Base-by-base conservation (phyloP, 2,113 vertebrate species). In the Cisticola juncidis region DNA sequence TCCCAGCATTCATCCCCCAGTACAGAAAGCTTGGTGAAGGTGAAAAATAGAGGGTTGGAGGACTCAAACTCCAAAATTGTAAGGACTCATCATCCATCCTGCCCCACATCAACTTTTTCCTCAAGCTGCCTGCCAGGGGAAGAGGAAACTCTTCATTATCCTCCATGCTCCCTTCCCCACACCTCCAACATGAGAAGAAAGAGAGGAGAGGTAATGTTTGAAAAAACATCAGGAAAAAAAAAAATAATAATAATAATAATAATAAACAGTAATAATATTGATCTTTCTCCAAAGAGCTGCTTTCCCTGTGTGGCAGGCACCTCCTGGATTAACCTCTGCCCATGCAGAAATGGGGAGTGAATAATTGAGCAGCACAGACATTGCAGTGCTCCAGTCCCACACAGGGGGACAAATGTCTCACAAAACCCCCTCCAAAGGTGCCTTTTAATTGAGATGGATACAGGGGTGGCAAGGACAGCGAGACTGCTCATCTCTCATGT, bases 251-350 rank as follows among this genome's bases (percentile, higher is more conserved):
- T 84, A 92, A 92, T 77, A 84, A 38, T 5, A 70, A 44, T 71
- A 90, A 38, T 84, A 92, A 92, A 38, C 5, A 70, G 38, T 71
- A 90, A 38, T 84, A 92, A 92, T 77, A 84, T 66, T 71, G 90
- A 83, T 53, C 94, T 94, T 93, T 92, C 96, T 95, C 96, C 86
- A 90, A 96, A 96, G 94, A 97, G 71, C 90, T 94, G 81, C 78
- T 94, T 95, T 95, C 81, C 83, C 91, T 69, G 74, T 92, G 90
- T 93, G 95, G 93, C 88, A 89, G 87, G 64, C 20, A 11, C 92
- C 95, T 96, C 66, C 15, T 92, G 96, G 96, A 95, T 97, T 95
- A 96, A 96, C 96, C 93, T 96, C 88, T 91, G 88, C 79, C 48
- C 84, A 70, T 86, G 94, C 90, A 96, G 96, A 81, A 95, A 95